Evolutionary conservation across 2,797 vertebrate species (phyloP).

Genomic region (Myripristis murdjan): DNA sequence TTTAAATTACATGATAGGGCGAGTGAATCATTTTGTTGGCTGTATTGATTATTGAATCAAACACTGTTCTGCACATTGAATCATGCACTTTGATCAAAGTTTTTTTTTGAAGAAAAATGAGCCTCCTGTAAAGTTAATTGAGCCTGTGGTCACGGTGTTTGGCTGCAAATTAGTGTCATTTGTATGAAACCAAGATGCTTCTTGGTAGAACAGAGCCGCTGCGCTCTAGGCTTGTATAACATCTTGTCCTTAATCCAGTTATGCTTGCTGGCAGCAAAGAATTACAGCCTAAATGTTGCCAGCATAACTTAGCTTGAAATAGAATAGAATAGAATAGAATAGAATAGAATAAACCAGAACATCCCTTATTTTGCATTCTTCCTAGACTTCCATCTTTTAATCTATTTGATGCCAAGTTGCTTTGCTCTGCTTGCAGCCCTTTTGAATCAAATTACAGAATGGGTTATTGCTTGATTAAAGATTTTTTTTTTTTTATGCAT

Average conservation of each 20-base stretch:
- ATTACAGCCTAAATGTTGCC: neutral
- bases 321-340: no score
- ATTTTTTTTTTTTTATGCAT: neutral
- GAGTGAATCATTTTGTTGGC: conserved; percentile 7
- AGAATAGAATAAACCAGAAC: neutral
- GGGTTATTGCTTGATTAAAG: conserved; percentile 26
- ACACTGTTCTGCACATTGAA: no score
- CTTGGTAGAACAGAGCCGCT: conserved; percentile 6
- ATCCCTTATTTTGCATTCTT: neutral
- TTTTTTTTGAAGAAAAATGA: conserved; percentile 8
- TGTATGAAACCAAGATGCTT: neutral
- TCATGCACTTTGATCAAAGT: neutral
- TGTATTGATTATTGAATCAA: conserved; percentile 19
- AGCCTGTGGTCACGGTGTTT: conserved; percentile 25
- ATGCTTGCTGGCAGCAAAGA: neutral
- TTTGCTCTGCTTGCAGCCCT: neutral
- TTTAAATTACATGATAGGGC: neutral
- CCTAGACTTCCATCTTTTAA: neutral
- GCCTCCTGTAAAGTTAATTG: conserved; percentile 3
- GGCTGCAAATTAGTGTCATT: conserved; percentile 22
- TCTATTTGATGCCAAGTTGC: neutral
- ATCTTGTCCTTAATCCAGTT: neutral
- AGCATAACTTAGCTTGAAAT: no score
- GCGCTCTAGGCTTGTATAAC: conserved; percentile 2
- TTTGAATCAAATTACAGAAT: conserved; percentile 12